Evolutionary conservation across 1,140 invertebrate species (phyloP).

Genomic region (Hycleus phaleratus): DNA sequence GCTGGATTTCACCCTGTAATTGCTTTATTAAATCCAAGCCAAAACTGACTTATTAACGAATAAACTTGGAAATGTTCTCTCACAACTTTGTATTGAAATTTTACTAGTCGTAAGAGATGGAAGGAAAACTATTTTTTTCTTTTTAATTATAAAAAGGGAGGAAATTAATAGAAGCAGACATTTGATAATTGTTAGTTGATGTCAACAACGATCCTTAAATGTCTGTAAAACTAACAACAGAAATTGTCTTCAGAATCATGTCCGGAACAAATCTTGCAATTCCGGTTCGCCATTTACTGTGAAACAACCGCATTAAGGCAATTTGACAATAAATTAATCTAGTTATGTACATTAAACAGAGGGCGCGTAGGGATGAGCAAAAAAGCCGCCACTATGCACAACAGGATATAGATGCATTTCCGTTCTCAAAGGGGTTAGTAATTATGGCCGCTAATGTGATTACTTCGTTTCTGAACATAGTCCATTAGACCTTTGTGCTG

Average conservation of each 20-base stretch:
- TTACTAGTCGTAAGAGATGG: no score
- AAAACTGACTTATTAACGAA: background rate
- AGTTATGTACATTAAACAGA: conserved; percentile 35
- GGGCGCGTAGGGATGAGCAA: conserved; percentile 21
- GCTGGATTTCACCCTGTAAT: conserved; percentile 7
- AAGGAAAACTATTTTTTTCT: no score
- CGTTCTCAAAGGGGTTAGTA: conserved; percentile 42
- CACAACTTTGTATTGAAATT: no score
- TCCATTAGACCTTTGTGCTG: conserved; percentile 40
- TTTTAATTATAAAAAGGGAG: no score
- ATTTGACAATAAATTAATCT: conserved; percentile 42
- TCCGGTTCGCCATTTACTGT: conserved; percentile 41
- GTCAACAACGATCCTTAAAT: no score
- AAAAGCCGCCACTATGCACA: conserved; percentile 34
- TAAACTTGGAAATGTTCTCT: no score
- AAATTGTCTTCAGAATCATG: background rate
- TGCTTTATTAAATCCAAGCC: conserved; percentile 13
- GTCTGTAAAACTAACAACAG: no score
- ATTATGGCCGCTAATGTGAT: conserved; percentile 42
- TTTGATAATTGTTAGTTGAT: no score
- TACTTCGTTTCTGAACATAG: conserved; percentile 41
- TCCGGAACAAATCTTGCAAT: conserved; percentile 23
- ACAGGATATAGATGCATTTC: conserved; percentile 43
- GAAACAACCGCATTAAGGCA: conserved; percentile 38
- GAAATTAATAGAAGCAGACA: no score